Conservation (phyloP, 2,113 vertebrate species). For the Acrocephalus arundinaceus region DNA sequence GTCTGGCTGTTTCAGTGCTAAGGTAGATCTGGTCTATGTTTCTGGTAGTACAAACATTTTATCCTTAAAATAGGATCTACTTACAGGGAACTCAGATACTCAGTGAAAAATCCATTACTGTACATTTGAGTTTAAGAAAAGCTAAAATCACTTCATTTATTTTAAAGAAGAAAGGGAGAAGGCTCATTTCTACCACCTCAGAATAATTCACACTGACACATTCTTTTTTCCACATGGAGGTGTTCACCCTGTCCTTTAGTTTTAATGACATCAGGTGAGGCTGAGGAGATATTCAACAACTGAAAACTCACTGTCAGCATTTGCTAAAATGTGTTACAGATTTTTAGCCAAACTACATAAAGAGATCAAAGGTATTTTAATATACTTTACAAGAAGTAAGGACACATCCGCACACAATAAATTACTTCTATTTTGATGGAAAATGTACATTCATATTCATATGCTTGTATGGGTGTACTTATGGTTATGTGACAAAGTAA, state of each 20-base stretch:
- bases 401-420: neutral
- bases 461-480: neutral
- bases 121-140: constrained; percentile 27
- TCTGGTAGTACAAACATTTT: neutral
- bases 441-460: neutral
- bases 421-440: neutral
- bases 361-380: constrained; percentile 27
- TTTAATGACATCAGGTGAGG: constrained; percentile 14
- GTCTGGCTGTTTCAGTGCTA: constrained; percentile 7
- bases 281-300: constrained; percentile 14
- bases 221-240: neutral
- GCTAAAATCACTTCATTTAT: constrained; percentile 11
- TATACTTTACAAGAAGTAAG: neutral
- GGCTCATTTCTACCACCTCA: neutral
- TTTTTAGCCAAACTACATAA: neutral
- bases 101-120: constrained; percentile 11
- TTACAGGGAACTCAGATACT: neutral
- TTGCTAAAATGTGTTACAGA: neutral
- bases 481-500: neutral
- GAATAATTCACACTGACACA: neutral
- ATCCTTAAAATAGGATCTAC: neutral
- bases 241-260: neutral
- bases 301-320: neutral
- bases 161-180: constrained; percentile 27
- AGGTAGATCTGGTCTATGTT: constrained; percentile 42